Evolutionary conservation across 1,140 invertebrate species (phyloP), one percentile per base, ranked within the genome.

Genomic region (Tachypleus tridentatus): DNA sequence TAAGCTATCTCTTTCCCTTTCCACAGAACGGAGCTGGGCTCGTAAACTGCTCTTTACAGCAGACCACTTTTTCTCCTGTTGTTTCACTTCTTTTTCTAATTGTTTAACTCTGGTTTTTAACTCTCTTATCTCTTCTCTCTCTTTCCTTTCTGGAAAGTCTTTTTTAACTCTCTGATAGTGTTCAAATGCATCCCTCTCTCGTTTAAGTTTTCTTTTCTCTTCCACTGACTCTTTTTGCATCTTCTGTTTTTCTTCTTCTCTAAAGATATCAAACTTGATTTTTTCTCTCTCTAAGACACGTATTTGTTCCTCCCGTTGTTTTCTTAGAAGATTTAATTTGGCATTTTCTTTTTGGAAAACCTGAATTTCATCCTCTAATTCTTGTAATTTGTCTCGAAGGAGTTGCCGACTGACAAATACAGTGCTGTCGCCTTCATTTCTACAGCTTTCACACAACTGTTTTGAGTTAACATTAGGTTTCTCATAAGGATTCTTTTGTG

Each of bases 1-100:
- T n/a, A 60, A 66, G 5, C 4, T 52, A 51, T 66, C 65, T 60
- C 65, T 66, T n/a, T 66, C 65, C 57, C 59, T 63, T 66, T 66
- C 65, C 5, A 58, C 61, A 60, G 61, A 48, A 49, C n/a, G 5
- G 7, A 66, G 52, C 11, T 66, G 61, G 48, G 29, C 57, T 48
- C 63, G 62, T 9, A 63, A 10, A 48, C 65, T 60, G 48, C 53
- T 58, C n/a, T 9, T 63, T 49, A 63, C 65, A 47, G 51, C 57
- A n/a, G 47, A 62, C 58, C 58, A 66, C 51, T 62, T 66, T 8
- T 59, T 66, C 51, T 59, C 62, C 52, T 66, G 61, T 51, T 49
- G 53, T 49, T 63, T 66, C 4, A 63, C 29, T 53, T 66, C 65
- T 3, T 66, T 53, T 60, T 63, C 61, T 56, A 66, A 59, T 8